Conservation (phyloP, 1,140 invertebrate genomes). For the Brachionus koreanus region DNA sequence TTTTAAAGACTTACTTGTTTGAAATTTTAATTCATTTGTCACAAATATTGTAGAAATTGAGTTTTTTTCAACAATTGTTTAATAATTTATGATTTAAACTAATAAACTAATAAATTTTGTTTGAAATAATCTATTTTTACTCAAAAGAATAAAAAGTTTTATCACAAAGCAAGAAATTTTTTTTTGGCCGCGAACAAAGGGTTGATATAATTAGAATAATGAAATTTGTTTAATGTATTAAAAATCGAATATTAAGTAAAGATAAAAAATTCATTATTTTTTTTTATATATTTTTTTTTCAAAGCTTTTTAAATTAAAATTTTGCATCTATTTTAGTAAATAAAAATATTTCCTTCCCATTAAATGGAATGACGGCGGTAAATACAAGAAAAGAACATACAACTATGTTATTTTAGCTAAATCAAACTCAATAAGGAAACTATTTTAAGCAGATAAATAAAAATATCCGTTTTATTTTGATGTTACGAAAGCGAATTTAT, state of each 20-base stretch:
- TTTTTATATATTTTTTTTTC: neutral
- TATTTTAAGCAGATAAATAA: constrained; percentile 44
- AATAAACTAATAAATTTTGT: no score
- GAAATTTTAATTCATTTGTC: neutral
- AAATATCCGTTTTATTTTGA: constrained; percentile 32
- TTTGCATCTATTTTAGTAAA: neutral
- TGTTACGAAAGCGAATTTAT: neutral
- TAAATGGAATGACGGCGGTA: neutral
- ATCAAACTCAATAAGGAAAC: constrained; percentile 40
- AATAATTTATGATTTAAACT: no score
- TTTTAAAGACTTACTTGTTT: no score
- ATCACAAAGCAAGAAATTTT: neutral
- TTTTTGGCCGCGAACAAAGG: neutral
- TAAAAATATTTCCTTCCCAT: neutral
- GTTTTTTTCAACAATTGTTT: no score
- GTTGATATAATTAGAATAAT: neutral
- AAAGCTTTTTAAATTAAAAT: neutral
- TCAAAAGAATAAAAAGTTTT: neutral
- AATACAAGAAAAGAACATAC: neutral
- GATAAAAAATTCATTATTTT: neutral
- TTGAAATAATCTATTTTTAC: no score
- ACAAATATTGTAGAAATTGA: neutral
- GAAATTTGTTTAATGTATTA: neutral
- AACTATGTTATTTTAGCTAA: constrained; percentile 12
- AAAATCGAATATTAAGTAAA: neutral